These are phyloP conservation scores for Platysternon megacephalum DNA, from an alignment of 2,113 vertebrate species.

Conservation along the genomic window DNA sequence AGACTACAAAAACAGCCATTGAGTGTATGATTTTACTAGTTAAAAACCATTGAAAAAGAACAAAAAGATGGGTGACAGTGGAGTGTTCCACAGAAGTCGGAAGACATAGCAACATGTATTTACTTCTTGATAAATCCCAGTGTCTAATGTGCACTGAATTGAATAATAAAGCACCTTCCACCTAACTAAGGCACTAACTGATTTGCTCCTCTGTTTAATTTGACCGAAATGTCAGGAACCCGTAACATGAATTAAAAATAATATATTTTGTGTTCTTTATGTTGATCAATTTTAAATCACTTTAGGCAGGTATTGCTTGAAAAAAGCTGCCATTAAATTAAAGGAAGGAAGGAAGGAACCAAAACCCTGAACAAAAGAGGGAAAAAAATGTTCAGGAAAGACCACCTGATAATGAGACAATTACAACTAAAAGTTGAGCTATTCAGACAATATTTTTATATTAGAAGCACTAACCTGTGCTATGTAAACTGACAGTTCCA, in stretches of 20 bases:
- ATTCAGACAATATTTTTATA: not conserved
- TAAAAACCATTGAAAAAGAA: not conserved
- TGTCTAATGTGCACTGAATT: not conserved
- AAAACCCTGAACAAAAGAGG: not conserved
- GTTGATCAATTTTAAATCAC: not conserved
- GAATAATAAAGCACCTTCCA: not conserved
- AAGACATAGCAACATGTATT: not conserved
- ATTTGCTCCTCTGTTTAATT: not conserved
- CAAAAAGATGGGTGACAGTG: not conserved
- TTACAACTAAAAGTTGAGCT: not conserved
- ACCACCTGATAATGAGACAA: not conserved
- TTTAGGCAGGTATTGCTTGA: not conserved
- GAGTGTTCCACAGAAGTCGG: not conserved
- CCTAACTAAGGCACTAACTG: not conserved
- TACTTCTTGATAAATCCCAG: not conserved
- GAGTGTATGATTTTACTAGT: not conserved
- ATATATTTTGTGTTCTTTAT: not conserved
- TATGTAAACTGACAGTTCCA: fast-evolving
- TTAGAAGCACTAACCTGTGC: not conserved
- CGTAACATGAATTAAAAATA: not conserved
- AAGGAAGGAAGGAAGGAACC: not conserved
- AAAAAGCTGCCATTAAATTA: not conserved
- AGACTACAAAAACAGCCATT: not conserved
- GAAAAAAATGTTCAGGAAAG: not conserved
- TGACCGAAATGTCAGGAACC: not conserved